Evolutionary conservation across 2,888 invertebrate species (phyloP).

Genomic region (Parasteatoda lunata): DNA sequence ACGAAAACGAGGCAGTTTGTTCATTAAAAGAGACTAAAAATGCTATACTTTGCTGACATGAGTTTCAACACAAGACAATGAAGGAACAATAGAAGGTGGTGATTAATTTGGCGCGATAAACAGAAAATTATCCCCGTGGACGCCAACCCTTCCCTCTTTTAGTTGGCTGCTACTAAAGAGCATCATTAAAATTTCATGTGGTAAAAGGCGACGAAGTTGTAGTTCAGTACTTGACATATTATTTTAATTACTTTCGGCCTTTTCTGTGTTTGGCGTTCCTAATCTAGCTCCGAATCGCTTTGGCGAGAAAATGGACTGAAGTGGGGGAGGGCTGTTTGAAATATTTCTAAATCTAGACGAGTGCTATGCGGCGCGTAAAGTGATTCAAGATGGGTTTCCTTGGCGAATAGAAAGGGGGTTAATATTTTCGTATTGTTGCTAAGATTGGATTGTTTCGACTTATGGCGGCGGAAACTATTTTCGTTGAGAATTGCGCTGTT

Average conservation of each 20-base stretch:
- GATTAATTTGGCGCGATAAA: constrained; percentile 66
- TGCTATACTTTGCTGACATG: constrained; percentile 61
- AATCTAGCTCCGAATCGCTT: constrained; percentile 14
- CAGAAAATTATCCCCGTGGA: constrained; percentile 64
- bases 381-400: constrained; percentile 1
- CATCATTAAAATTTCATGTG: constrained; percentile 58
- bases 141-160: constrained; percentile 4
- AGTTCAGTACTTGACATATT: constrained; percentile 67
- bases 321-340: neutral
- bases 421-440: neutral
- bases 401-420: neutral
- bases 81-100: constrained; percentile 46
- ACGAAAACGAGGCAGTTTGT: constrained; percentile 68
- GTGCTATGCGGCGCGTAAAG: neutral
- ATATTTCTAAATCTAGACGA: neutral
- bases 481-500: too few species aligned
- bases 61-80: constrained; percentile 51
- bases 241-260: constrained; percentile 59
- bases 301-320: constrained; percentile 6
- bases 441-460: neutral
- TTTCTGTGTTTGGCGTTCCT: neutral
- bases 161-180: constrained; percentile 43
- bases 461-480: neutral
- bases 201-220: constrained; percentile 40
- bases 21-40: constrained; percentile 66